Evolutionary conservation across 1,140 invertebrate genomes (phyloP).

Genomic region (Cataglyphis hispanica): DNA sequence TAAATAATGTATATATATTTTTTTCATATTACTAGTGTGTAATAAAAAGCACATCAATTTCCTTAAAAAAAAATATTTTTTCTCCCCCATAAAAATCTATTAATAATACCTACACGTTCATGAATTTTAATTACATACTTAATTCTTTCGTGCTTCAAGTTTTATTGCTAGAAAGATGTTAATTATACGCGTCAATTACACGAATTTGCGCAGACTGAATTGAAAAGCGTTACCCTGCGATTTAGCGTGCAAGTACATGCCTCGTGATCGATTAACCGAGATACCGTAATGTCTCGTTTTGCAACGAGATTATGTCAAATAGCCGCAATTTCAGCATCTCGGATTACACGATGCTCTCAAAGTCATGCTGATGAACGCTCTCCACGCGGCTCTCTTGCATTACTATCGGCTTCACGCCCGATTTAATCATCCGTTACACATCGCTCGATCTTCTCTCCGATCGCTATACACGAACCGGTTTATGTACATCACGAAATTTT

Average conservation of each 20-base stretch:
- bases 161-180: constrained; percentile 39
- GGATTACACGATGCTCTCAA: constrained; percentile 21
- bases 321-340: constrained; percentile 32
- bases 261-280: constrained; percentile 42
- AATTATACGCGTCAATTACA: constrained; percentile 56
- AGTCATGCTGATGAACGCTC: constrained; percentile 44
- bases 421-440: constrained; percentile 55
- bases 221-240: neutral
- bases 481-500: constrained; percentile 16
- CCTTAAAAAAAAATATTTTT: neutral
- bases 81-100: neutral
- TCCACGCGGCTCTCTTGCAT: constrained; percentile 40
- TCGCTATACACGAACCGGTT: constrained; percentile 28
- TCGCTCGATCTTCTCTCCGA: constrained; percentile 27
- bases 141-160: neutral
- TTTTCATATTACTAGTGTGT: neutral
- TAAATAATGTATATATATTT: neutral
- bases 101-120: neutral
- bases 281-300: constrained; percentile 55
- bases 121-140: neutral
- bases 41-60: neutral
- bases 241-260: constrained; percentile 10
- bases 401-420: constrained; percentile 54
- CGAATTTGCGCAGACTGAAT: neutral
- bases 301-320: constrained; percentile 39